Base-by-base conservation (phyloP, 53 echinoderm and acorn worm genomes). In the Echinometra lucunter region DNA sequence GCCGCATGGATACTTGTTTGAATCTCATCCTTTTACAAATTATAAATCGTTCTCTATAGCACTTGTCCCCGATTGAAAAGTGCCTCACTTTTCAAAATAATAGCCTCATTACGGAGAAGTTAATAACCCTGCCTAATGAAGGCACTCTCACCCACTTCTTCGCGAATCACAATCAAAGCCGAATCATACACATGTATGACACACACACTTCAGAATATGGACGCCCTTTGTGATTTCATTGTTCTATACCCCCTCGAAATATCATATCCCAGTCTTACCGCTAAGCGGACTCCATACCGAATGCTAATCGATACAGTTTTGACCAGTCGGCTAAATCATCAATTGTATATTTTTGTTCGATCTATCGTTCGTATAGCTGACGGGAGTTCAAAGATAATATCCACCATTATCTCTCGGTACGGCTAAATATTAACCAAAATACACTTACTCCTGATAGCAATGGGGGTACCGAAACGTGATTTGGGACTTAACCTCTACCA, bases 381-480 rank as follows among this genome's bases (percentile, higher is more conserved):
- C 5, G 78, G 23, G 78, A 42, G 38, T 40, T 78, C 78, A 78
- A 40, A 42, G 78, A 78, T 78, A 40, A 78, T 78, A 40, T 78
- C 42, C 4, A 10, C 78, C 78, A 78, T 42, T 78, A 78, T 78
- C 78, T 78, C 2, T 40, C 3, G 19, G 0, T 6, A 21, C 38
- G 42, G 78, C 78, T 78, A 78, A 78, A 78, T 21, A 78, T 78
- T 78, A 78, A 78, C 78, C 42, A 21, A 78, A 78, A 42, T 78
- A 78, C 78, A 78, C 78, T 42, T 78, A 42, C 2, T 18, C 40
- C 17, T 78, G 78, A 78, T 78, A 78, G 78, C 35, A 34, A 34
- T 72, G 23, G 11, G 4, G 17, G 38, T 19, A 21, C 42, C 6
- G 42, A 40, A 78, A 42, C 78, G 78, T 78, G 78, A 78, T 78